Evolutionary conservation across 2,113 vertebrate species (phyloP).

Genomic region (Tyrannus savana): DNA sequence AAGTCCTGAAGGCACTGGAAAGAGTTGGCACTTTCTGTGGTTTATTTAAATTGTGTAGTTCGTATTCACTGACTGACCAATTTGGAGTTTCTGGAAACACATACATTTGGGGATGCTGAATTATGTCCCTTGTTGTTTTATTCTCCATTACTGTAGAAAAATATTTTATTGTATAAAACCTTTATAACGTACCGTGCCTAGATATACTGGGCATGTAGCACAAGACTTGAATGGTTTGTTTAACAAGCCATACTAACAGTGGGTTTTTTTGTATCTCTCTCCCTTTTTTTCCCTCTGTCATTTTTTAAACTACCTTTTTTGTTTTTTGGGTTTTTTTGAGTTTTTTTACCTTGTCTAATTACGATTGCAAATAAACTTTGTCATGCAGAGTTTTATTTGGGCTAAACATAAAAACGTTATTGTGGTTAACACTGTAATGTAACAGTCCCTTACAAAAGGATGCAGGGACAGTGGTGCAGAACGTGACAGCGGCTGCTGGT

Average conservation of each 20-base stretch:
- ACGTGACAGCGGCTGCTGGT: slow-evolving; percentile 76
- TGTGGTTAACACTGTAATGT: slow-evolving; percentile 49
- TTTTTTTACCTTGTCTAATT: slow-evolving; percentile 47
- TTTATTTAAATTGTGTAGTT: slow-evolving; percentile 36
- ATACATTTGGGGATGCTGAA: not conserved
- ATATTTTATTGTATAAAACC: slow-evolving; percentile 49
- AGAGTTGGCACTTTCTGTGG: not conserved
- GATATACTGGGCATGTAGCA: slow-evolving; percentile 19
- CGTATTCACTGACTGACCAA: not conserved
- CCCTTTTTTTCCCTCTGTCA: not conserved
- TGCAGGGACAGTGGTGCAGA: slow-evolving; percentile 62
- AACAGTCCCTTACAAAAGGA: slow-evolving; percentile 59
- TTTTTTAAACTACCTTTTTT: slow-evolving; percentile 32
- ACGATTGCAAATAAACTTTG: slow-evolving; percentile 48
- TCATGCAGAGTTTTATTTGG: slow-evolving; percentile 52
- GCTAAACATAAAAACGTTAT: slow-evolving; percentile 46
- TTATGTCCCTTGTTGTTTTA: not conserved
- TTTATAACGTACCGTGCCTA: not conserved
- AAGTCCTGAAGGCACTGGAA: slow-evolving; percentile 38
- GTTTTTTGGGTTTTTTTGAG: not conserved
- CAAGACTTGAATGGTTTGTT: slow-evolving; percentile 32
- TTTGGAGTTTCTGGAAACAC: slow-evolving; percentile 4
- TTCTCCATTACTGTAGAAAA: slow-evolving; percentile 7
- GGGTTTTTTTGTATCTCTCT: not conserved
- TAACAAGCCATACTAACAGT: slow-evolving; percentile 34